Conservation (phyloP, 2,888 invertebrate species). For the Stegana nigrithorax region DNA sequence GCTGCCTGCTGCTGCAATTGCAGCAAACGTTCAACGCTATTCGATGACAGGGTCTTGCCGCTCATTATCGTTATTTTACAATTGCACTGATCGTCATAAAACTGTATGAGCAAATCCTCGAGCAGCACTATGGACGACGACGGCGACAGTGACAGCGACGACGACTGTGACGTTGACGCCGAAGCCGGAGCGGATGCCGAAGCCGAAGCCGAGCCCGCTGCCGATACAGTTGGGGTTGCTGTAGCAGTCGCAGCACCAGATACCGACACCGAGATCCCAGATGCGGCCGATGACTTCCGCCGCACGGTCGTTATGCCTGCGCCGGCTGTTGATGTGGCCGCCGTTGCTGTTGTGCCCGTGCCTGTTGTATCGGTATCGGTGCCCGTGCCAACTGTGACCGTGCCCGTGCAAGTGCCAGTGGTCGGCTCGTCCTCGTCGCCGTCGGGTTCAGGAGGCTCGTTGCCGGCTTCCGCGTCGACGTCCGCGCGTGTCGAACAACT, state of each 20-base stretch:
- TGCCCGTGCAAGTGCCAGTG: slow-evolving; percentile 14
- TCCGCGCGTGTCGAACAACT: neutral
- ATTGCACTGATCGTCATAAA: slow-evolving; percentile 65
- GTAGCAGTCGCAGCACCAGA: slow-evolving; percentile 20
- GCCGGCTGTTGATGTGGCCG: slow-evolving; percentile 16
- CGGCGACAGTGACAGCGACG: neutral
- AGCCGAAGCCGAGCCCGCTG: slow-evolving; percentile 48
- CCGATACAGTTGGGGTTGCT: slow-evolving; percentile 34
- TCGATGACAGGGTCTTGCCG: slow-evolving; percentile 41
- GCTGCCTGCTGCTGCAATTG: slow-evolving; percentile 21
- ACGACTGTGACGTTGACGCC: neutral
- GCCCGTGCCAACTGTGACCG: slow-evolving; percentile 26
- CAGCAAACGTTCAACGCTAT: slow-evolving; percentile 34
- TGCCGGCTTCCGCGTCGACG: slow-evolving; percentile 28
- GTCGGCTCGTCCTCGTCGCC: neutral
- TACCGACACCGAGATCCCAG: slow-evolving; percentile 27
- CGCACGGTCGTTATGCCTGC: slow-evolving; percentile 46
- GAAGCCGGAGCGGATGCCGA: slow-evolving; percentile 28
- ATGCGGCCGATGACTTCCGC: slow-evolving; percentile 52
- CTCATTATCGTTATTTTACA: slow-evolving; percentile 59
- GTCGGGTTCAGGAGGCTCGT: no score
- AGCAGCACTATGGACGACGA: slow-evolving; percentile 52
- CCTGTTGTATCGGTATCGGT: slow-evolving; percentile 15
- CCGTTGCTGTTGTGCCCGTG: slow-evolving; percentile 29
- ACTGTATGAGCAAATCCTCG: slow-evolving; percentile 65